A percentile compares a stretch with the other conserved stretches of the same genome.
Conservation (phyloP, 2,113 vertebrate species). For the Phalacrocorax aristotelis region DNA sequence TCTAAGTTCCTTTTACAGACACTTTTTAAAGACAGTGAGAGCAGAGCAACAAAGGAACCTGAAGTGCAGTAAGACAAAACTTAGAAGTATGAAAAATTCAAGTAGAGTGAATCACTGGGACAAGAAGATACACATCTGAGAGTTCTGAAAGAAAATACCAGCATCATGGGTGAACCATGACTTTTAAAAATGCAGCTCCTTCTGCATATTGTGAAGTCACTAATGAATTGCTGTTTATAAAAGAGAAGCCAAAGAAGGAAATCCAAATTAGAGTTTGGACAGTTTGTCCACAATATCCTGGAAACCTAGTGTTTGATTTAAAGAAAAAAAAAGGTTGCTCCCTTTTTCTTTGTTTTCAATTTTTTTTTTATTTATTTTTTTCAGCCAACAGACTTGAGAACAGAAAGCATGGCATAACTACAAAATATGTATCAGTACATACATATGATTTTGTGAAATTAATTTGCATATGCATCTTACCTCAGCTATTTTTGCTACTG, state of each 20-base stretch:
- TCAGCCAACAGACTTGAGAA: not conserved
- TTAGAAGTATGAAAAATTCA: not conserved
- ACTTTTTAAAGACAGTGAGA: not conserved
- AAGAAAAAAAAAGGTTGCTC: not conserved
- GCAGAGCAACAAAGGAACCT: not conserved
- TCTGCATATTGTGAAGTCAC: not conserved
- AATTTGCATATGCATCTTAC: not conserved
- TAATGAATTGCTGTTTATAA: not conserved
- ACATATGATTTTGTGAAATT: not conserved
- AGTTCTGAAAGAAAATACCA: not conserved
- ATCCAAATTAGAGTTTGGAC: not conserved
- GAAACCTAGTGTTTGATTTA: not conserved
- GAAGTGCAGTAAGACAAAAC: not conserved
- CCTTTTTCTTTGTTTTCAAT: not conserved
- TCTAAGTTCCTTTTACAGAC: not conserved
- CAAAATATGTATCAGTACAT: not conserved
- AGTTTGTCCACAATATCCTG: not conserved
- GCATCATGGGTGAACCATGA: not conserved
- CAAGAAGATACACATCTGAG: not conserved
- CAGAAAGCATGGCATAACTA: not conserved
- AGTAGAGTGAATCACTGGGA: not conserved
- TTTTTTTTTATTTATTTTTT: not conserved
- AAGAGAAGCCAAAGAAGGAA: not conserved
- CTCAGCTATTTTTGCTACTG: not conserved
- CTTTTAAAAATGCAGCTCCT: not conserved